Base-by-base conservation (phyloP, 1,140 invertebrate species). In the Drosophila parabipectinata region DNA sequence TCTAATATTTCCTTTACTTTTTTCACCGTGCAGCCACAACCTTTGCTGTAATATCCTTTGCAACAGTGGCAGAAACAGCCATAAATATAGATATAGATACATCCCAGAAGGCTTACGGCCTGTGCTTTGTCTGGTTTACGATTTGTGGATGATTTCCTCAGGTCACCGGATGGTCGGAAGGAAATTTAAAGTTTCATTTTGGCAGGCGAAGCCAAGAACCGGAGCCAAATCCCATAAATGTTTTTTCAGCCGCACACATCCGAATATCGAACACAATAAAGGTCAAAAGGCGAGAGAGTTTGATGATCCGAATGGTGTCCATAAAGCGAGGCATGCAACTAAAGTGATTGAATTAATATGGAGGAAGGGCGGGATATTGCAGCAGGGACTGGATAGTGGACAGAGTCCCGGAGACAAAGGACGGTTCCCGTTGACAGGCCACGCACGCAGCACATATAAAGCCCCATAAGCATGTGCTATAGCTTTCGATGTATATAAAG, bases 331-430 rank as follows among this genome's bases (percentile, higher is more conserved):
- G 32, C 50, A 51, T 68, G 68, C 69, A 77, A 59, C 64, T 53
- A 60, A 87, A 81, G 78, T 87, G 74, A 85, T 85, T 85, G 72
- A 75, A 87, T 87, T 67, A 77, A 87, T 85, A 75, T 81, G 12
- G 57, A 59, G 63, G 66, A 41, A 26, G 66, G 5, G 63, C 45
- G 32, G 66, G 9, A 69, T 56, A 69, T 50, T 69, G 66, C 64
- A 73, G 18, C 18, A 30, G 44, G 12, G 37, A 44, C 41, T 3
- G 41, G 14, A 37, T 37, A 37, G 14, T 32, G 51, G 26, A 4
- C 14, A 8, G 59, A 41, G 18, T 52, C 26, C 59, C 4, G 60
- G 12, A 44, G 48, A 52, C 51, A 62, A 77, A 56, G 61, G 79
- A 68, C 30, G 55, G 62, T 48, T 52, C 26, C 54, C 52, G 77